Evolutionary conservation across 2,888 invertebrate species (phyloP).

Genomic region (Lottia scabra): DNA sequence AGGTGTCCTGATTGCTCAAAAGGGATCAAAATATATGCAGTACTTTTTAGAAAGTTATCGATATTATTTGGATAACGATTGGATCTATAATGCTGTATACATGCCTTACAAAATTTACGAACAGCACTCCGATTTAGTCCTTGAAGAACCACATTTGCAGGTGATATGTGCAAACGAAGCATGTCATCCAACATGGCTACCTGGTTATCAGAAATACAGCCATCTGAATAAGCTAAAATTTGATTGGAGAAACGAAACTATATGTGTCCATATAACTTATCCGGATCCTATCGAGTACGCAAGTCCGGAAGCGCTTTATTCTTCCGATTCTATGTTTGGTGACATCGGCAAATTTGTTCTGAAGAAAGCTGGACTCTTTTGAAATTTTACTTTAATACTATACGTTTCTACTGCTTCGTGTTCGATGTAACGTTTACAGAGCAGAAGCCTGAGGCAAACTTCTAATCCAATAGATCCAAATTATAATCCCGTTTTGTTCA

Average conservation of each 20-base stretch:
- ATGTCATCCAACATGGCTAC: slow-evolving; percentile 53
- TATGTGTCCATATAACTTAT: slow-evolving; percentile 57
- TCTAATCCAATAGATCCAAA: too few species aligned
- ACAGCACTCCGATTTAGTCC: slow-evolving; percentile 47
- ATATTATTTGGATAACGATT: slow-evolving; percentile 32
- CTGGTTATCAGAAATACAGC: slow-evolving; percentile 47
- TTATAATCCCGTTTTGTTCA: too few species aligned
- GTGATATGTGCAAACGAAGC: slow-evolving; percentile 45
- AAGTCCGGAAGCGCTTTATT: slow-evolving; percentile 33
- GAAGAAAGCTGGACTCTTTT: slow-evolving; percentile 29
- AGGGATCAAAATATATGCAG: slow-evolving; percentile 32
- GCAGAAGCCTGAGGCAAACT: too few species aligned
- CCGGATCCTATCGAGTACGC: slow-evolving; percentile 50
- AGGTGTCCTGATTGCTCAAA: slow-evolving; percentile 47
- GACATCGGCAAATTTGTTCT: slow-evolving; percentile 48
- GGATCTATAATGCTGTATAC: slow-evolving; percentile 38
- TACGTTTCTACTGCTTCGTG: too few species aligned
- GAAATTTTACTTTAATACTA: too few species aligned
- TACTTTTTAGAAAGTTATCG: slow-evolving; percentile 35
- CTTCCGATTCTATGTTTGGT: slow-evolving; percentile 39
- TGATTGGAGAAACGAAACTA: slow-evolving; percentile 51
- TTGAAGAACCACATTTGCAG: slow-evolving; percentile 50
- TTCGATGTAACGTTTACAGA: too few species aligned
- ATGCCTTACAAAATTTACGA: slow-evolving; percentile 48
- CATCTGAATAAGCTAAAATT: slow-evolving; percentile 41